A percentile compares a stretch with the other conserved stretches of the same genome.
These are phyloP conservation scores for Ceratina australensis DNA, from an alignment of 1,140 invertebrate genomes.

Conservation along the genomic window DNA sequence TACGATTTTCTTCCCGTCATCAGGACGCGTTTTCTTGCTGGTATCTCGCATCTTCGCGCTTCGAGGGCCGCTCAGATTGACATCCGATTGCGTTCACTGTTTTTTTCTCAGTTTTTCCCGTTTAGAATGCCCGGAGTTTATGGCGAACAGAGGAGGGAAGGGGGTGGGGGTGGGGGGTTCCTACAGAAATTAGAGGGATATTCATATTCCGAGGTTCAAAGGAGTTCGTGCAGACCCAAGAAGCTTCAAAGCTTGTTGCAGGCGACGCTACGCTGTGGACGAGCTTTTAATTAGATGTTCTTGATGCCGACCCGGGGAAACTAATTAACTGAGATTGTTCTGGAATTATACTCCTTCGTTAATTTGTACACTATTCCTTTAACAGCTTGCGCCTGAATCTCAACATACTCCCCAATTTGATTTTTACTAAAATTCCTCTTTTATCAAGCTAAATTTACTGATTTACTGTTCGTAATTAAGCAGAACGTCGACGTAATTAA, in stretches of 20 bases:
- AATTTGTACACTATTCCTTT: background rate
- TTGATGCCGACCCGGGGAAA: background rate
- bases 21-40: background rate
- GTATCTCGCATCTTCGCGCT: background rate
- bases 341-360: background rate
- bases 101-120: background rate
- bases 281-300: background rate
- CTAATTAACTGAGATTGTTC: conserved; percentile 6
- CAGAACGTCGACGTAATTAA: too few relatives aligned
- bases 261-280: background rate
- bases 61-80: background rate
- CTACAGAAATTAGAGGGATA: background rate
- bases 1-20: background rate
- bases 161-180: too few relatives aligned
- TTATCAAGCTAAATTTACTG: background rate
- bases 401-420: too few relatives aligned
- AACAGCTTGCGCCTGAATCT: background rate
- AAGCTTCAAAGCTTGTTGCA: background rate
- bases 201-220: background rate
- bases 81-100: background rate
- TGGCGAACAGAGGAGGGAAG: background rate
- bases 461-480: background rate
- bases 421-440: too few relatives aligned
- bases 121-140: background rate
- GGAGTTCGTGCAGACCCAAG: too few relatives aligned